phyloP scores from a whole-genome alignment of 2,888 invertebrate genomes.

The Spicauda simplicius region DNA sequence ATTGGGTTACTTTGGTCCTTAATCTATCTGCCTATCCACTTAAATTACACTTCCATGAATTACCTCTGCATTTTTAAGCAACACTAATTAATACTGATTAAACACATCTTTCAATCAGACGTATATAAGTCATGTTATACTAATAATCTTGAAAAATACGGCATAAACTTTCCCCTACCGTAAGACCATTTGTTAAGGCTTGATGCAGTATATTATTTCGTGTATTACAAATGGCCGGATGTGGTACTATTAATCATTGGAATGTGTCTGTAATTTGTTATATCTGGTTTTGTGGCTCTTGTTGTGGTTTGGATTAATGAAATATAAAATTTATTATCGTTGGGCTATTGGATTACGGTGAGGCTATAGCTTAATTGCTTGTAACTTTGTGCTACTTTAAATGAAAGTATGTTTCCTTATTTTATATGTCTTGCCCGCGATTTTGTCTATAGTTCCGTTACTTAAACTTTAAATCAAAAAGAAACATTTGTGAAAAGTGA shows the following conservation, averaged over 20 bases:
- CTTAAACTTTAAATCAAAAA: too few species aligned
- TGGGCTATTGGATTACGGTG: background rate
- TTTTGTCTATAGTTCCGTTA: too few species aligned
- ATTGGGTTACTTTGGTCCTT: too few species aligned
- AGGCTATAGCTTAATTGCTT: background rate
- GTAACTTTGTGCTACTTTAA: too few species aligned
- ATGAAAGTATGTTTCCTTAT: too few species aligned
- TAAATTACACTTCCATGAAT: too few species aligned
- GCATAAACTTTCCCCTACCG: background rate
- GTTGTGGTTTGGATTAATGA: constrained; percentile 4
- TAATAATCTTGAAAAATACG: constrained; percentile 2
- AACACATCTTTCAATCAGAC: background rate
- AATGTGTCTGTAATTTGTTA: constrained; percentile 18
- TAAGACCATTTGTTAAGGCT: constrained; percentile 17
- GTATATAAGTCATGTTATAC: background rate
- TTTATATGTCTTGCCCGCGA: too few species aligned
- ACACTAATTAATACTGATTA: too few species aligned
- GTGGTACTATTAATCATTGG: constrained; percentile 22
- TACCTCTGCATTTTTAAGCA: too few species aligned
- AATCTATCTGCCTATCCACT: too few species aligned
- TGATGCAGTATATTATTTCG: constrained; percentile 8
- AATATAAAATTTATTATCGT: constrained; percentile 10
- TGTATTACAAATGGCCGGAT: constrained; percentile 5
- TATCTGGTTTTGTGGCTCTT: constrained; percentile 19
- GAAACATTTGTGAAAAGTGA: too few species aligned